These are phyloP conservation scores for Heliocidaris tuberculata DNA, from an alignment of 35 echinoderm and acorn worm genomes.

Conservation along the genomic window DNA sequence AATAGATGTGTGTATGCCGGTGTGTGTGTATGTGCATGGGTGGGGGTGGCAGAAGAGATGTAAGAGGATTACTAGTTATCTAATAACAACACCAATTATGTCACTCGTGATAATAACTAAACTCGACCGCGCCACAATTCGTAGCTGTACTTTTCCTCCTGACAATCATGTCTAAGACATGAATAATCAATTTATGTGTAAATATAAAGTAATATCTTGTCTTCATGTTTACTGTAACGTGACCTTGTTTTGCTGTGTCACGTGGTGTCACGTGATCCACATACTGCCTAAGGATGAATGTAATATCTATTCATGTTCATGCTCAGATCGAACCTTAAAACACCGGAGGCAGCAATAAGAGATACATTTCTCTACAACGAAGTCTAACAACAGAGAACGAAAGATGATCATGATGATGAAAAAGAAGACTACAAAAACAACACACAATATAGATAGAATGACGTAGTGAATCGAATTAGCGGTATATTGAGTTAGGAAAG, in stretches of 20 bases:
- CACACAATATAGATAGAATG: neutral
- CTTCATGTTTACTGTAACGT: neutral
- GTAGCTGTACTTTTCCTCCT: too few species aligned
- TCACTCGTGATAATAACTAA: too few species aligned
- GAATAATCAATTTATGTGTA: neutral
- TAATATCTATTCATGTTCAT: conserved; percentile 2
- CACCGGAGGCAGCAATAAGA: neutral
- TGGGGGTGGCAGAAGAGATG: too few species aligned
- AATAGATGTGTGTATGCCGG: too few species aligned
- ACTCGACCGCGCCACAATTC: too few species aligned
- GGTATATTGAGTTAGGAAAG: neutral
- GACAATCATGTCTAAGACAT: neutral
- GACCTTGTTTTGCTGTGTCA: neutral
- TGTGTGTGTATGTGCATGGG: too few species aligned
- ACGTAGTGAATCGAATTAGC: neutral
- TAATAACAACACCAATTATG: too few species aligned
- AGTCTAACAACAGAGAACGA: neutral
- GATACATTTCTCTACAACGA: neutral
- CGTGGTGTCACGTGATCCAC: neutral
- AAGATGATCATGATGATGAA: neutral
- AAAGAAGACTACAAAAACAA: neutral
- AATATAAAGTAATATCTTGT: neutral
- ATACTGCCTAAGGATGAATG: neutral
- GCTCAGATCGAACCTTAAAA: neutral
- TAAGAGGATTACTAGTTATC: too few species aligned